These are phyloP conservation scores for Probaryconus sp. DNA, from an alignment of 1,140 invertebrate genomes.

Conservation along the genomic window DNA sequence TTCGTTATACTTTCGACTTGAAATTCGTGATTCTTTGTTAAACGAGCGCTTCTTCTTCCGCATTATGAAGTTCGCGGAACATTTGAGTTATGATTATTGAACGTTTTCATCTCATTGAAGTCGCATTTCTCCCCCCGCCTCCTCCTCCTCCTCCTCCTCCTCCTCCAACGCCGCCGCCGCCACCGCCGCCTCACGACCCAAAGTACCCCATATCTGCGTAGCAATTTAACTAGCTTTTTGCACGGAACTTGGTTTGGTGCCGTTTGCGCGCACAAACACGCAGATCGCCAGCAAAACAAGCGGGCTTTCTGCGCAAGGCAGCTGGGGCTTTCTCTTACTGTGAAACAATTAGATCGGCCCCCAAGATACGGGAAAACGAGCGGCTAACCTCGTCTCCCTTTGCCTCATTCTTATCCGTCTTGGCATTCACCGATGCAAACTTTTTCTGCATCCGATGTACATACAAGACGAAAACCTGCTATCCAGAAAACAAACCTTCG, in stretches of 20 bases:
- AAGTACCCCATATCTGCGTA: slow-evolving; percentile 6
- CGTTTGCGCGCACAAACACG: slow-evolving; percentile 3
- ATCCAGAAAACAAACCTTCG: too few relatives aligned
- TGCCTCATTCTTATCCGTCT: slow-evolving; percentile 37
- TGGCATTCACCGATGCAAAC: slow-evolving; percentile 3
- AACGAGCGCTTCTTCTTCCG: slow-evolving; percentile 33
- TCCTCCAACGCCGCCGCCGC: too few relatives aligned
- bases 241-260: background rate
- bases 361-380: slow-evolving; percentile 63
- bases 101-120: slow-evolving; percentile 30
- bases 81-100: slow-evolving; percentile 53
- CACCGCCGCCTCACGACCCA: too few relatives aligned
- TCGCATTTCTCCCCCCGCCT: slow-evolving; percentile 17
- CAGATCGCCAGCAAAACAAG: background rate
- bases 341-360: slow-evolving; percentile 71
- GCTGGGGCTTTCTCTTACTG: slow-evolving; percentile 56
- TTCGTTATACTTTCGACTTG: background rate
- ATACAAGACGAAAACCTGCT: slow-evolving; percentile 58
- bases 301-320: slow-evolving; percentile 7
- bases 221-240: slow-evolving; percentile 34
- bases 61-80: slow-evolving; percentile 37
- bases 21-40: slow-evolving; percentile 32
- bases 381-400: slow-evolving; percentile 34
- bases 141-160: too few relatives aligned
- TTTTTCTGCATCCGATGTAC: slow-evolving; percentile 26